phyloP scores from a whole-genome alignment of 2,797 vertebrate species.

The Xenops minutus region DNA sequence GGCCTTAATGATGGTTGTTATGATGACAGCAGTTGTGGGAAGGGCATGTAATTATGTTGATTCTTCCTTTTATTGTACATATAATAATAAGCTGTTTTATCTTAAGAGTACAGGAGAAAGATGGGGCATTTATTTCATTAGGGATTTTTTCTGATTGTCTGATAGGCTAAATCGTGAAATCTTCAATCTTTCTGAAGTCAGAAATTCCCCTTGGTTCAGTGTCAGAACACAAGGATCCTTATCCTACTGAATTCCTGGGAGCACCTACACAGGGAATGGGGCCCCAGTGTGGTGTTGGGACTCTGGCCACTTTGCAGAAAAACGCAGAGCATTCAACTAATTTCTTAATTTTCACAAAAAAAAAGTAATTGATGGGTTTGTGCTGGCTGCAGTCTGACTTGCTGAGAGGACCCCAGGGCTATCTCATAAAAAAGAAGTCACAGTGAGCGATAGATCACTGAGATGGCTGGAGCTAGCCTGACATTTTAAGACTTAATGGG shows the following conservation, averaged over 20 bases:
- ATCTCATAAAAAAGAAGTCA: constrained; percentile 53
- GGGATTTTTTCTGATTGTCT: background rate
- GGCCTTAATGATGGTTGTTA: constrained; percentile 62
- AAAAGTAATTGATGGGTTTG: constrained; percentile 55
- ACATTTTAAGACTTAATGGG: constrained; percentile 56
- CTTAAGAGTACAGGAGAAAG: constrained; percentile 4
- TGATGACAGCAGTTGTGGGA: constrained; percentile 63
- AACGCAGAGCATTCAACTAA: constrained; percentile 53
- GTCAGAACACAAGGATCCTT: background rate
- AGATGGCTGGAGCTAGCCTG: constrained; percentile 45
- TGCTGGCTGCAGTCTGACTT: constrained; percentile 21
- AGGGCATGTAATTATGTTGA: constrained; percentile 66
- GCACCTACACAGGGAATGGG: background rate
- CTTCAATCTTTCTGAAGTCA: background rate
- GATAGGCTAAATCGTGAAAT: background rate
- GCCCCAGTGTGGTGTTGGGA: background rate
- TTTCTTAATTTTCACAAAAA: constrained; percentile 52
- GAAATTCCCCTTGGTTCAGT: background rate
- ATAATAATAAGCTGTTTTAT: constrained; percentile 57
- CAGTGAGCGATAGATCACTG: constrained; percentile 6
- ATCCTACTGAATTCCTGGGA: background rate
- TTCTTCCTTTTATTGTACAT: constrained; percentile 63
- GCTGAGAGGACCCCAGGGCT: constrained; percentile 48
- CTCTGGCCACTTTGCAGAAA: constrained; percentile 25
- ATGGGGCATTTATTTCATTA: constrained; percentile 47